phyloP scores from a whole-genome alignment of 2,113 vertebrate species.

The Cyphomyrus discorhynchus region DNA sequence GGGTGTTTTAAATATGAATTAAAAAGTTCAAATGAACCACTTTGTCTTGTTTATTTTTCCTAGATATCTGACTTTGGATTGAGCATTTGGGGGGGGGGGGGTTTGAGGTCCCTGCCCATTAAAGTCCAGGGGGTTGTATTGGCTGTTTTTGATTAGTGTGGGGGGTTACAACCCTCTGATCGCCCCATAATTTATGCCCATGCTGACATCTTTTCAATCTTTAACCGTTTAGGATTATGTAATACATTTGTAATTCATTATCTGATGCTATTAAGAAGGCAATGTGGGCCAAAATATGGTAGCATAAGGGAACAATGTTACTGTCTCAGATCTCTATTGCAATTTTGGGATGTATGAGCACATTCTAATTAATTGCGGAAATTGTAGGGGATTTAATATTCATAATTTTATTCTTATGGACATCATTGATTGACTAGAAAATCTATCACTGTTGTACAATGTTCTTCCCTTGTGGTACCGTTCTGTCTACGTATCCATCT shows the following conservation, averaged over 20 bases:
- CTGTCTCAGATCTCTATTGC: background rate
- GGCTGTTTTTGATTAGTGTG: no score
- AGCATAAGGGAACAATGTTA: background rate
- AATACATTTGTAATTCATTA: background rate
- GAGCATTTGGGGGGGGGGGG: background rate
- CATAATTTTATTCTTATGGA: background rate
- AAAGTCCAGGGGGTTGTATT: background rate
- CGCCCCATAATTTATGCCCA: background rate
- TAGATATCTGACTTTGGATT: background rate
- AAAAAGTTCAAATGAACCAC: background rate
- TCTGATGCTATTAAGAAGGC: background rate
- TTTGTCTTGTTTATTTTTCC: background rate
- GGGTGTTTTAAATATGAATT: background rate
- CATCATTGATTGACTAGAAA: background rate
- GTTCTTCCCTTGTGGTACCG: background rate
- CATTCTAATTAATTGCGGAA: background rate
- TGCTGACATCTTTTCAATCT: background rate
- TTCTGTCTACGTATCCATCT: background rate
- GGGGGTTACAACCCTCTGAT: background rate
- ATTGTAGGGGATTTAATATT: background rate
- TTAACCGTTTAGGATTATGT: background rate
- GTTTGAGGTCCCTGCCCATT: background rate
- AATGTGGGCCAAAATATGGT: background rate
- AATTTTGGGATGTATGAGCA: background rate
- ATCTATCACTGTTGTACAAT: background rate